Base-by-base conservation (phyloP, 2,888 invertebrate species). In the Anthoptus insignis region DNA sequence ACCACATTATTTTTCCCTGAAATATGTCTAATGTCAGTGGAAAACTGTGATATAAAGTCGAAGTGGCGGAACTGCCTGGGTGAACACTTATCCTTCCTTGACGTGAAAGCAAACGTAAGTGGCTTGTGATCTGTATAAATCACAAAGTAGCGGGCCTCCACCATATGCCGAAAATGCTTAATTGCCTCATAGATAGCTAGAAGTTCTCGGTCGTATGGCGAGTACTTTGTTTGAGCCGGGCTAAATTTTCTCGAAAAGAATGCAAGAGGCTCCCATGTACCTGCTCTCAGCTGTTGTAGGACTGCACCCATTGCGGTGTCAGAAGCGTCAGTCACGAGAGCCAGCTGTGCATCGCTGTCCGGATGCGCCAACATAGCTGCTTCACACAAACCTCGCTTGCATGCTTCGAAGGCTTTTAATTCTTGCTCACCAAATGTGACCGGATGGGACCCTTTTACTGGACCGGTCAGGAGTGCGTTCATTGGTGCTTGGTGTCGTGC, bases 181-280 rank as follows among this genome's bases (percentile, higher is more conserved):
- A 84, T 70, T 0, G 79, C 79, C 56, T 73, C 64, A 63, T 82
- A 86, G 3, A 81, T 79, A 0, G 83, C 84, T 3, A 83, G 71
- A 0, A 89, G 71, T 70, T 87, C 83, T 0, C 84, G 47, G 54
- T 88, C 84, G 64, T 86, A 87, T 1, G 81, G 75, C 21, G 77
- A 72, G 77, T 76, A 72, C 14, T 81, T 83, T 7, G 13, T 29
- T 66, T 88, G 77, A 0, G 81, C 63, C 16, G 75, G 63, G 16
- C 66, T 75, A 0, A 86, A 66, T 52, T 80, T 83, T 14, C 73
- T 72, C 3, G 81, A 82, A 64, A 81, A 84, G 60, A 85, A 86
- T 0, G 78, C 79, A 1, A 84, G 56, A 1, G 83, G 83, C 65
- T 84, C 64, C 74, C 78, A 76, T n/a, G n/a, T n/a, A n/a, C n/a